phyloP scores from a whole-genome alignment of 2,888 invertebrate species.

The Drosophila hamatofila region DNA sequence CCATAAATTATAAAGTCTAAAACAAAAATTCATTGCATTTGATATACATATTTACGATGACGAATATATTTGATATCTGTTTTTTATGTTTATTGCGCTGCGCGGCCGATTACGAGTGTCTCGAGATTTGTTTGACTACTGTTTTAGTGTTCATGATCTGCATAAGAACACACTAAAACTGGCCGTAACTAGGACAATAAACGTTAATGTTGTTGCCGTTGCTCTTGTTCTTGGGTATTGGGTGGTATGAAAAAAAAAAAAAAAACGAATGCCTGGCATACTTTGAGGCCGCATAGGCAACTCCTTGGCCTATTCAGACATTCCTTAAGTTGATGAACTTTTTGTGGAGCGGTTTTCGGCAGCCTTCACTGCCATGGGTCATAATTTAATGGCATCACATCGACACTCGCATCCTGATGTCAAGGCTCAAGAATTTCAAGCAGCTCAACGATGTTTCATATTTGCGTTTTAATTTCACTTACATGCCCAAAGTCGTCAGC shows the following conservation, averaged over 20 bases:
- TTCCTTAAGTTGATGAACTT: conserved; percentile 58
- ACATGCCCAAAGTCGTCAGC: conserved; percentile 42
- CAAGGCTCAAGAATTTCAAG: conserved; percentile 60
- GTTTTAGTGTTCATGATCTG: conserved; percentile 17
- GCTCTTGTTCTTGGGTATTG: conserved; percentile 4
- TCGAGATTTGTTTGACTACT: conserved; percentile 43
- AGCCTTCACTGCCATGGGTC: conserved; percentile 43
- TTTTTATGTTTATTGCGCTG: conserved; percentile 49
- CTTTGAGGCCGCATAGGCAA: conserved; percentile 41
- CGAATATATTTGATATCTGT: conserved; percentile 44
- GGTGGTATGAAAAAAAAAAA: background rate
- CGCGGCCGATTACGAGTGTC: conserved; percentile 43
- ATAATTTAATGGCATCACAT: conserved; percentile 66
- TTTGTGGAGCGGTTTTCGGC: conserved; percentile 54
- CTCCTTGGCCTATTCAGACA: conserved; percentile 38
- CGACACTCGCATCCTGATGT: conserved; percentile 55
- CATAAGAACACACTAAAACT: conserved; percentile 2
- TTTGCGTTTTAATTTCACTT: conserved; percentile 67
- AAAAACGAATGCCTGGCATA: conserved; percentile 45
- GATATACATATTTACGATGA: conserved; percentile 54
- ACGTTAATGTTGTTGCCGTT: conserved; percentile 10
- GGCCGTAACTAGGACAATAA: conserved; percentile 8
- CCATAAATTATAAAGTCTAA: conserved; percentile 73
- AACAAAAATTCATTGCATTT: conserved; percentile 71
- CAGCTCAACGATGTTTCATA: conserved; percentile 69